A percentile compares a stretch with the other conserved stretches of the same genome.
Evolutionary conservation across 2,888 invertebrate genomes (phyloP).

Genomic region (Melieria picta): DNA sequence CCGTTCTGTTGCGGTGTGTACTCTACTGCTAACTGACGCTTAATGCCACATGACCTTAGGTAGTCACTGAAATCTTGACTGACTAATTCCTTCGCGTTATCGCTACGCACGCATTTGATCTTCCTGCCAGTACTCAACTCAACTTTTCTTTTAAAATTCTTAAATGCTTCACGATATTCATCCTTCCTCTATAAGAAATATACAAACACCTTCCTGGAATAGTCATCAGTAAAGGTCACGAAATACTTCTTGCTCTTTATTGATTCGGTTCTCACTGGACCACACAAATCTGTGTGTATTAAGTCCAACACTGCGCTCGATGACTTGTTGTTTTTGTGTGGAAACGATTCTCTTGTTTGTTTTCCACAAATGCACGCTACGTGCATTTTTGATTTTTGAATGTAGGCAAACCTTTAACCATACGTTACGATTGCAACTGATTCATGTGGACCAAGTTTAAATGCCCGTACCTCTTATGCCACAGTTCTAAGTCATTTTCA

Average conservation of each 20-base stretch:
- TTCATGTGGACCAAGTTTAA: slow-evolving; percentile 21
- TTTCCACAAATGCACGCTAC: slow-evolving; percentile 29
- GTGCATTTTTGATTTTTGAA: slow-evolving; percentile 11
- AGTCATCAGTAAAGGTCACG: slow-evolving; percentile 38
- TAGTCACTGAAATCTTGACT: not conserved
- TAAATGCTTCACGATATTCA: not conserved
- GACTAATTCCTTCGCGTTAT: not conserved
- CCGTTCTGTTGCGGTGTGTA: slow-evolving; percentile 13
- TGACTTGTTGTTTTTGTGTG: slow-evolving; percentile 18
- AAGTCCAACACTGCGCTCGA: slow-evolving; percentile 28
- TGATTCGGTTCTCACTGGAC: slow-evolving; percentile 8
- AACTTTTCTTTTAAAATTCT: not conserved
- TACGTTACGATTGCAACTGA: slow-evolving; percentile 18
- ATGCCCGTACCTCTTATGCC: slow-evolving; percentile 36
- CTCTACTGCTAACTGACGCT: slow-evolving; percentile 5
- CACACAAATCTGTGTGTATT: not conserved
- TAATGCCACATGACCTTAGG: slow-evolving; percentile 6
- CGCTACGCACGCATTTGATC: not conserved
- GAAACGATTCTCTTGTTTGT: slow-evolving; percentile 22
- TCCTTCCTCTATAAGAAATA: slow-evolving; percentile 3
- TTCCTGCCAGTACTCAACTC: slow-evolving; percentile 17
- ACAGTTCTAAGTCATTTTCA: slow-evolving; percentile 15
- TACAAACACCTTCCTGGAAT: slow-evolving; percentile 10
- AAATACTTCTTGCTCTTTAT: slow-evolving; percentile 35
- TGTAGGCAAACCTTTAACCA: slow-evolving; percentile 33